phyloP scores from a whole-genome alignment of 2,797 vertebrate species.

The Leptodactylus fallax region DNA sequence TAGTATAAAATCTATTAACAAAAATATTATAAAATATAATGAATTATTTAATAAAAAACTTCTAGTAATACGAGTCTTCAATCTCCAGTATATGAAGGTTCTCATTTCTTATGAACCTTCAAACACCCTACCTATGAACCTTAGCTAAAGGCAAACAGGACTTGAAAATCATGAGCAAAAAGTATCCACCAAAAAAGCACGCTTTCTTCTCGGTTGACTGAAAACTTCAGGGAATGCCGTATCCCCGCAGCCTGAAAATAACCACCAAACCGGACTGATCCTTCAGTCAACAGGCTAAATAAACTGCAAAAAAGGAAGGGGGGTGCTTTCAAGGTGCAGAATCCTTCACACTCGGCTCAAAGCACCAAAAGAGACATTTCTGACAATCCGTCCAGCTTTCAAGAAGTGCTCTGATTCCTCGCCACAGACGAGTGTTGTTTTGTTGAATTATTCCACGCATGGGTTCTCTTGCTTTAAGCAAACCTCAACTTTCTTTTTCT shows the following conservation, averaged over 20 bases:
- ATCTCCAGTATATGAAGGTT: not conserved
- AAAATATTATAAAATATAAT: too few relatives aligned
- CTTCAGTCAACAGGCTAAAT: slow-evolving; percentile 45
- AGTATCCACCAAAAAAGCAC: not conserved
- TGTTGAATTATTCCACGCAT: slow-evolving; percentile 55
- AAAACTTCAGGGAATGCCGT: not conserved
- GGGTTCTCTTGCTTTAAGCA: slow-evolving; percentile 40
- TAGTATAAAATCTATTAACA: too few relatives aligned
- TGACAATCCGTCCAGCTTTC: slow-evolving; percentile 54
- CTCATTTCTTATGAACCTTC: not conserved
- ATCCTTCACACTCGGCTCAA: slow-evolving; percentile 53
- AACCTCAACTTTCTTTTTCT: slow-evolving; percentile 20
- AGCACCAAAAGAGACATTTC: slow-evolving; percentile 53
- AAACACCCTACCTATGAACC: not conserved
- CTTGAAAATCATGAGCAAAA: not conserved
- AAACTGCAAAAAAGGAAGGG: slow-evolving; percentile 23
- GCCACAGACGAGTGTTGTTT: slow-evolving; percentile 28
- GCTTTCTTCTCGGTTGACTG: not conserved
- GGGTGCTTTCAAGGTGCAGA: slow-evolving; percentile 31
- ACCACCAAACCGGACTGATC: slow-evolving; percentile 38
- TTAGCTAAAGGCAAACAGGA: not conserved
- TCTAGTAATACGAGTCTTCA: not conserved
- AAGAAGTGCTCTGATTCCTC: slow-evolving; percentile 50
- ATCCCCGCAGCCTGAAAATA: slow-evolving; percentile 25
- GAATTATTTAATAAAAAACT: too few relatives aligned